phyloP scores from a whole-genome alignment of 1,140 invertebrate genomes.

The Tigriopus japonicus region DNA sequence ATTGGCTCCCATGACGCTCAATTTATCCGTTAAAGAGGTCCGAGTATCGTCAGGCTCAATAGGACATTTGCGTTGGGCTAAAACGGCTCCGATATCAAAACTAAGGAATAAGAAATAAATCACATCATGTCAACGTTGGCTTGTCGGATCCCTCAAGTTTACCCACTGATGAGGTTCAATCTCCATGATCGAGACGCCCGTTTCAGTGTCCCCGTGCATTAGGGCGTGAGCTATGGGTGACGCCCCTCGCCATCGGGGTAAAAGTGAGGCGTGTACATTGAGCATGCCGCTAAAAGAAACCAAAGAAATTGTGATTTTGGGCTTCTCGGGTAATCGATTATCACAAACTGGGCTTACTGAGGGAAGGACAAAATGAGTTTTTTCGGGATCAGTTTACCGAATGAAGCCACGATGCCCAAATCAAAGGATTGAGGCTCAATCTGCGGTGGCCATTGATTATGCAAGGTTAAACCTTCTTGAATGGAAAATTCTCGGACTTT shows the following conservation, averaged over 20 bases:
- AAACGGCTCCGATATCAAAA: too few relatives aligned
- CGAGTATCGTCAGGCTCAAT: too few relatives aligned
- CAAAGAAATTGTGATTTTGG: too few relatives aligned
- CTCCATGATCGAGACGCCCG: neutral
- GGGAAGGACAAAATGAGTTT: neutral
- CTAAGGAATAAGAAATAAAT: too few relatives aligned
- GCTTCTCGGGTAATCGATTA: too few relatives aligned
- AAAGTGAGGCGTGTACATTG: constrained; percentile 1
- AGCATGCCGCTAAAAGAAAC: neutral
- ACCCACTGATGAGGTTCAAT: neutral
- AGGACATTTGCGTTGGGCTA: too few relatives aligned
- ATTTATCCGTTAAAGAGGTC: too few relatives aligned
- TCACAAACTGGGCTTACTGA: too few relatives aligned
- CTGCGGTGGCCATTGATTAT: neutral
- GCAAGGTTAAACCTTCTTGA: too few relatives aligned
- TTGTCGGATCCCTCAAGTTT: neutral
- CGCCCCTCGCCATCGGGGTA: neutral
- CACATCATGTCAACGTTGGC: too few relatives aligned
- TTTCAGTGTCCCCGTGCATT: neutral
- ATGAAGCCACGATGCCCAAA: constrained; percentile 3
- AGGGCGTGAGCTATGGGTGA: neutral
- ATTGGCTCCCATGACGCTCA: too few relatives aligned
- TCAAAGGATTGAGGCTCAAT: neutral
- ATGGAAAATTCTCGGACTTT: too few relatives aligned
- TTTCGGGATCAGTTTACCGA: neutral